Conservation (phyloP, 2,113 vertebrate species). For the Hippocampus abdominalis region DNA sequence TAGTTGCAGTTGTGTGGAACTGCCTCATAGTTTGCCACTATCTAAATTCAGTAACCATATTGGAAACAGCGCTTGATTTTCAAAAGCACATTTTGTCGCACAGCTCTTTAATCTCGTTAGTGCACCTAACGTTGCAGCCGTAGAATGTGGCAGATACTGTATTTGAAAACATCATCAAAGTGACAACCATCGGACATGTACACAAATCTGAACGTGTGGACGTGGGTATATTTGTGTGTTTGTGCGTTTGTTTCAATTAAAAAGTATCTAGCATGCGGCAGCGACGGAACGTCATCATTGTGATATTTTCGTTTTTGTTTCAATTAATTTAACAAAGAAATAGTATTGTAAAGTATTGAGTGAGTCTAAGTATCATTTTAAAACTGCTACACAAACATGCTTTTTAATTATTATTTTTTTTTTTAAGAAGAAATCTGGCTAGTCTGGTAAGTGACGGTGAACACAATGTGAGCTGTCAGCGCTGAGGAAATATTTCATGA, state of each 20-base stretch:
- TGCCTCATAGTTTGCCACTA: too few relatives aligned
- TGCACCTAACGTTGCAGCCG: too few relatives aligned
- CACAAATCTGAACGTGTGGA: too few relatives aligned
- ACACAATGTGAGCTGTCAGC: conserved; percentile 44
- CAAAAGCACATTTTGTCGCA: too few relatives aligned
- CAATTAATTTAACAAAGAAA: conserved; percentile 46
- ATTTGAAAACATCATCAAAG: too few relatives aligned
- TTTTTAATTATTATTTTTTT: neutral
- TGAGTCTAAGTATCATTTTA: conserved; percentile 5
- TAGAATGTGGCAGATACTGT: too few relatives aligned
- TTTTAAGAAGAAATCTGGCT: conserved; percentile 16
- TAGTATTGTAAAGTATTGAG: conserved; percentile 15
- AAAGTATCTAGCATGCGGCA: conserved; percentile 5
- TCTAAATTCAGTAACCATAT: too few relatives aligned
- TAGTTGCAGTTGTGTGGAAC: too few relatives aligned
- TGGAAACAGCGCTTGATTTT: too few relatives aligned
- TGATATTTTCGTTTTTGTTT: conserved; percentile 40
- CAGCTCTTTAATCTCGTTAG: too few relatives aligned
- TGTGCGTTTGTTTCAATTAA: neutral
- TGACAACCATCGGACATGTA: too few relatives aligned
- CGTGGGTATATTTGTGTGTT: too few relatives aligned
- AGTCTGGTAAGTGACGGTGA: conserved; percentile 17
- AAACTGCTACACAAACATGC: neutral
- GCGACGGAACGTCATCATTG: conserved; percentile 12
- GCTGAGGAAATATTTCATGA: conserved; percentile 45